phyloP scores from a whole-genome alignment of 1,140 invertebrate genomes.

The Yoshiicerus persimilis region DNA sequence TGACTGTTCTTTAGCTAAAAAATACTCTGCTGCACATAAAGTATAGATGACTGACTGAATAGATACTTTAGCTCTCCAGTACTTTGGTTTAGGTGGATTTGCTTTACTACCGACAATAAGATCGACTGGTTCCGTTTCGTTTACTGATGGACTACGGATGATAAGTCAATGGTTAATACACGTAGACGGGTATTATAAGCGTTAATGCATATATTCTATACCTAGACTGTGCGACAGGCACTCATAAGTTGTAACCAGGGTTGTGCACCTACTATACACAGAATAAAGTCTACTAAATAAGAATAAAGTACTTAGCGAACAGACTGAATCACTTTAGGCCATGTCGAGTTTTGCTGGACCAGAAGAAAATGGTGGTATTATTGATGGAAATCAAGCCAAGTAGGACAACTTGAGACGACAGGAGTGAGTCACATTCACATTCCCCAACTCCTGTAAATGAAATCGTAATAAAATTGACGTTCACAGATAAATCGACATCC shows the following conservation, averaged over 20 bases:
- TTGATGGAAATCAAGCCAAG: conserved; percentile 30
- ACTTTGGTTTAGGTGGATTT: background rate
- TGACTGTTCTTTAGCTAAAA: background rate
- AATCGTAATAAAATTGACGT: conserved; percentile 15
- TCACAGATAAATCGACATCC: conserved; percentile 3
- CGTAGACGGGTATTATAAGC: background rate
- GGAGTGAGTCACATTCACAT: background rate
- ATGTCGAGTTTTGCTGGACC: background rate
- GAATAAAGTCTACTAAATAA: too few relatives aligned
- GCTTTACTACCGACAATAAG: conserved; percentile 6
- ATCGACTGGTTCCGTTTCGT: background rate
- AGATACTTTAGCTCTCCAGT: background rate
- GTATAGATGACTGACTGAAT: background rate
- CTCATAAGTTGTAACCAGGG: too few relatives aligned
- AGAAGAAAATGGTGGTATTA: background rate
- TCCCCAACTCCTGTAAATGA: conserved; percentile 13
- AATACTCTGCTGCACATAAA: background rate
- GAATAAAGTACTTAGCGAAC: too few relatives aligned
- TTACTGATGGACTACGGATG: background rate
- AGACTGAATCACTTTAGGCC: background rate
- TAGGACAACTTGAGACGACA: background rate
- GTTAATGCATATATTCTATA: too few relatives aligned
- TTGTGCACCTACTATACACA: too few relatives aligned
- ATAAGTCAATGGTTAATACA: background rate
- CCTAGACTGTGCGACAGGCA: too few relatives aligned